Evolutionary conservation across 2,113 vertebrate genomes (phyloP).

Genomic region (Pseudorhombus dupliciocellatus): DNA sequence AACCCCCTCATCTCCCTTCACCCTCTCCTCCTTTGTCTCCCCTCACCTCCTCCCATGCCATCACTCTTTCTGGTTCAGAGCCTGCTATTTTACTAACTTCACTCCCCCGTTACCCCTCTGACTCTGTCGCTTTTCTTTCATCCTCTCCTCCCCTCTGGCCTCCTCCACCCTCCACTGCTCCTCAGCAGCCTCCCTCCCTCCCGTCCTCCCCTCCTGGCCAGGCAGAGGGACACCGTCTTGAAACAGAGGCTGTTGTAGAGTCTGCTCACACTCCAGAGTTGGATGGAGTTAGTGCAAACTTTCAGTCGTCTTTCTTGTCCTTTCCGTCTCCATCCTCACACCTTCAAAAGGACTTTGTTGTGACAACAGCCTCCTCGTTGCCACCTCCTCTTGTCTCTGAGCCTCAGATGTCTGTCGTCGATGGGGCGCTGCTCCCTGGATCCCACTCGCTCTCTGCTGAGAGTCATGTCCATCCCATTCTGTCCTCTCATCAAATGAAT

Average conservation of each 20-base stretch:
- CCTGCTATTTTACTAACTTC: not conserved
- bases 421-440: slow-evolving; percentile 5
- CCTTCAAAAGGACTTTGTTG: slow-evolving; percentile 21
- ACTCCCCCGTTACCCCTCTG: not conserved
- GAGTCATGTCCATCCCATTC: not conserved
- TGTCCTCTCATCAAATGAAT: not conserved
- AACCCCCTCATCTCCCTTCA: not conserved
- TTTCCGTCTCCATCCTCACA: not conserved
- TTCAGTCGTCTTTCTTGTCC: slow-evolving; percentile 13
- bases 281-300: not conserved
- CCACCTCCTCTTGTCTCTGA: not conserved
- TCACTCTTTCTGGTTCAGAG: not conserved
- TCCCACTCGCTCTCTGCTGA: not conserved
- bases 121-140: not conserved
- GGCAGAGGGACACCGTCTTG: too few species aligned
- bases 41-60: not conserved
- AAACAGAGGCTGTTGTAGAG: not conserved
- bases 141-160: not conserved
- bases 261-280: slow-evolving; percentile 11
- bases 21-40: not conserved
- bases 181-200: not conserved
- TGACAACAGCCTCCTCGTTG: not conserved
- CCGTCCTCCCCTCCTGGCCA: too few species aligned
- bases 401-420: slow-evolving; percentile 7
- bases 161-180: slow-evolving; percentile 2